Evolutionary conservation across 2,113 vertebrate genomes (phyloP).

Genomic region (Centropus unirufus): DNA sequence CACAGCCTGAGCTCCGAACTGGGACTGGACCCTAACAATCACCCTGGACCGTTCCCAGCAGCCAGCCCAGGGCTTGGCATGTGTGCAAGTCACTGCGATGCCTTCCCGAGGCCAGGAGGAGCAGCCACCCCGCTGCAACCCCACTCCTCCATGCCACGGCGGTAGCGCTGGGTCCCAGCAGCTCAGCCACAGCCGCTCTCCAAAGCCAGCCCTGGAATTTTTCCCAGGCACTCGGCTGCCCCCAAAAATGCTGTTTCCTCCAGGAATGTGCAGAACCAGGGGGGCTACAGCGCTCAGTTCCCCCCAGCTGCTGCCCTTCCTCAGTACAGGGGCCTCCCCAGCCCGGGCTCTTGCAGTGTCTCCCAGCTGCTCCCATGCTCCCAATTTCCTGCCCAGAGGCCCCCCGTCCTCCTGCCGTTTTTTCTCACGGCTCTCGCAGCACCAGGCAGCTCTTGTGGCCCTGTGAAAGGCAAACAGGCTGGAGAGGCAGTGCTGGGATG

Average conservation of each 20-base stretch:
- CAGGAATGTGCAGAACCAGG: slow-evolving; percentile 72
- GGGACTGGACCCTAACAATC: neutral
- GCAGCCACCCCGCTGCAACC: neutral
- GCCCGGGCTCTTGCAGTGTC: neutral
- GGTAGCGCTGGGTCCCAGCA: neutral
- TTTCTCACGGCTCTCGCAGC: slow-evolving; percentile 78
- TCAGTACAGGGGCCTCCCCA: slow-evolving; percentile 11
- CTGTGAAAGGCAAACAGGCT: slow-evolving; percentile 50
- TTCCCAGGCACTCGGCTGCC: slow-evolving; percentile 55
- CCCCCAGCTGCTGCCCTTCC: slow-evolving; percentile 71
- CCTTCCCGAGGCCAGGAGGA: neutral
- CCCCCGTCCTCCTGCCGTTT: slow-evolving; percentile 67
- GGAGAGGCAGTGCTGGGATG: neutral
- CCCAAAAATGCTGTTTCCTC: slow-evolving; percentile 73
- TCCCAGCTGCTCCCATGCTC: slow-evolving; percentile 76
- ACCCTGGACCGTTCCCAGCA: neutral
- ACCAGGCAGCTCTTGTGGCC: slow-evolving; percentile 36
- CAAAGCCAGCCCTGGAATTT: slow-evolving; percentile 51
- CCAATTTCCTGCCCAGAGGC: slow-evolving; percentile 69
- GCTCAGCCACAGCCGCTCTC: neutral
- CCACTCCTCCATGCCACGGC: fast-evolving
- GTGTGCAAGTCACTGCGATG: neutral
- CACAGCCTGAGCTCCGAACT: neutral
- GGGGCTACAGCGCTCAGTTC: neutral
- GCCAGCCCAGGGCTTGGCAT: neutral